Conservation (phyloP, 2,113 vertebrate species). For the Henicopernis longicauda region DNA sequence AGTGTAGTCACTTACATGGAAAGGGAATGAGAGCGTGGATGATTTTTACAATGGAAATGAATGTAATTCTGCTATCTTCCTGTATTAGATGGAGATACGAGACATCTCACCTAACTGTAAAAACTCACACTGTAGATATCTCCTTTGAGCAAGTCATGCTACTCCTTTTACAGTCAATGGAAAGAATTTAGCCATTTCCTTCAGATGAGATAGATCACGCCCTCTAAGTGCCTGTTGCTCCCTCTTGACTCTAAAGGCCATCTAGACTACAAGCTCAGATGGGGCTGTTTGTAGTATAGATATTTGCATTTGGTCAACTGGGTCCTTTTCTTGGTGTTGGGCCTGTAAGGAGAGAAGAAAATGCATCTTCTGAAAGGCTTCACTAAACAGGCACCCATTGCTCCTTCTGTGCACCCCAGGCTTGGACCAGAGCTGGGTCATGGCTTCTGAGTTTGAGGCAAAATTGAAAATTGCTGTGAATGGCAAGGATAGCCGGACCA, state of each 20-base stretch:
- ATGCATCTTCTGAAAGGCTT: not conserved
- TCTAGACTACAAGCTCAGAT: not conserved
- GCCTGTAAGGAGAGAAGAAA: not conserved
- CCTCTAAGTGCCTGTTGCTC: not conserved
- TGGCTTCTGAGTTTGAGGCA: not conserved
- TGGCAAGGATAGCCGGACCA: not conserved
- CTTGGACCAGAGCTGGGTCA: not conserved
- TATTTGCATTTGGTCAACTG: not conserved
- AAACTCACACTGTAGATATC: not conserved
- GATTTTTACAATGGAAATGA: not conserved
- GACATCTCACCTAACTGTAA: not conserved
- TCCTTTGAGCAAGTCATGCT: not conserved
- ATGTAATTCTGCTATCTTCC: not conserved
- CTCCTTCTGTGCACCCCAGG: not conserved
- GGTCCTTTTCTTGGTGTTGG: not conserved
- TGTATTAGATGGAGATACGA: not conserved
- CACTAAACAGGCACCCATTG: not conserved
- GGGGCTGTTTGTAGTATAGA: not conserved
- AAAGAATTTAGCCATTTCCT: not conserved
- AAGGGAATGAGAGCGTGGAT: not conserved
- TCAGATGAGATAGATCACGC: not conserved
- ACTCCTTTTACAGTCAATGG: not conserved
- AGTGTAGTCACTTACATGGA: not conserved
- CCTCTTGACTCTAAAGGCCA: not conserved
- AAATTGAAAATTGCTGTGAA: not conserved